These are phyloP conservation scores for Chaitophorus viminalis DNA, from an alignment of 2,888 invertebrate genomes.

Conservation along the genomic window DNA sequence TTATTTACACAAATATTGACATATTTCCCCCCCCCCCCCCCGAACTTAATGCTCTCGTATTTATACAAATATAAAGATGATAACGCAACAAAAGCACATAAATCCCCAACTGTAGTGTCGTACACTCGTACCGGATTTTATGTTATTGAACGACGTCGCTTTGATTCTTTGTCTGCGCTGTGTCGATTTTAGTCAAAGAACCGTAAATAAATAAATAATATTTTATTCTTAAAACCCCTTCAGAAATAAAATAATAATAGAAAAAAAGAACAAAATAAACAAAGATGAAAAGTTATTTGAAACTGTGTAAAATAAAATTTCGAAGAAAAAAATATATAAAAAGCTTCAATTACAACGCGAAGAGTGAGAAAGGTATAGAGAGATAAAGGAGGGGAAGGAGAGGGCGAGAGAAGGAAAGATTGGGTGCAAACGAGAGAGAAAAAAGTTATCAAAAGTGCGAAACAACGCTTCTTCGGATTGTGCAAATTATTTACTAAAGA, in stretches of 20 bases:
- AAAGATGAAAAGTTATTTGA: constrained; percentile 25
- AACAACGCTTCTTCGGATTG: constrained; percentile 46
- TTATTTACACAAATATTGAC: too few relatives aligned
- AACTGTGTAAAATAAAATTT: constrained; percentile 26
- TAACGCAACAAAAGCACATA: too few relatives aligned
- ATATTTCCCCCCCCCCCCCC: too few relatives aligned
- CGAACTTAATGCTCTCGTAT: too few relatives aligned
- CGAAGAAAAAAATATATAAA: constrained; percentile 5
- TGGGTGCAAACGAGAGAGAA: not conserved
- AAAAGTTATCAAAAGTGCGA: constrained; percentile 49
- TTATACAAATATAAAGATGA: too few relatives aligned
- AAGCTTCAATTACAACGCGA: constrained; percentile 45
- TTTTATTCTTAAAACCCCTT: not conserved
- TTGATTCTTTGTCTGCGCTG: not conserved
- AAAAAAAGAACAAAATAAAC: not conserved
- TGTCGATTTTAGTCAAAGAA: not conserved
- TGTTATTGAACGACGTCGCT: not conserved
- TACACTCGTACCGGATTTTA: too few relatives aligned
- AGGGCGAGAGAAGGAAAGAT: too few relatives aligned
- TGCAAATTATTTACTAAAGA: constrained; percentile 55
- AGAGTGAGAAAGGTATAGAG: not conserved
- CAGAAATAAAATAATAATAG: not conserved
- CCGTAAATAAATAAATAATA: not conserved
- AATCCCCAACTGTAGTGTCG: too few relatives aligned
- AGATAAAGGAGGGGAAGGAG: not conserved